phyloP scores from a whole-genome alignment of 2,797 vertebrate genomes.

The Botia almorhae region DNA sequence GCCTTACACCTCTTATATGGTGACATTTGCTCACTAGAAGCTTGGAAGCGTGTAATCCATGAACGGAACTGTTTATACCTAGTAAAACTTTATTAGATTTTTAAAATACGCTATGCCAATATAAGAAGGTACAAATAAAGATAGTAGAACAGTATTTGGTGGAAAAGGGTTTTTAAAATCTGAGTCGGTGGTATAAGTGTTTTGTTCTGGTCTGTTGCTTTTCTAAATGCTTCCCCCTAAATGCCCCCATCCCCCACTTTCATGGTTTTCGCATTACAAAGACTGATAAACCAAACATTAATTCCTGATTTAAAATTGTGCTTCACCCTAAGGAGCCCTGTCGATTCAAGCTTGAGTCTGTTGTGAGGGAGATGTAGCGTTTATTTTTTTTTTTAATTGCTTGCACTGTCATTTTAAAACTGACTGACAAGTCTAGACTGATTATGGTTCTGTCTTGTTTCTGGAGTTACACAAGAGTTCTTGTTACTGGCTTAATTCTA shows the following conservation, averaged over 20 bases:
- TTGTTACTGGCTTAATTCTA: background rate
- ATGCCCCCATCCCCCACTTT: background rate
- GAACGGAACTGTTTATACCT: slow-evolving; percentile 1
- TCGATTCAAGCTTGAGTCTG: too few species aligned
- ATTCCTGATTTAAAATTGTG: too few species aligned
- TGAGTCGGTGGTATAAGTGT: background rate
- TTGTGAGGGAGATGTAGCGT: too few species aligned
- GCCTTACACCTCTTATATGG: slow-evolving; percentile 42
- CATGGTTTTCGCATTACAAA: background rate
- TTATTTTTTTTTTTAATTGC: too few species aligned
- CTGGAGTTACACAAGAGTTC: background rate
- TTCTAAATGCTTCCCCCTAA: background rate
- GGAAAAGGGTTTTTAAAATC: background rate
- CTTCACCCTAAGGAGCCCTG: too few species aligned
- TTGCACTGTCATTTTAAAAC: too few species aligned
- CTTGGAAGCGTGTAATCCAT: slow-evolving; percentile 1
- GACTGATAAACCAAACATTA: too few species aligned
- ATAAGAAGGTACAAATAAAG: too few species aligned
- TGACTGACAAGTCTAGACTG: background rate
- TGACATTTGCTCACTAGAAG: background rate
- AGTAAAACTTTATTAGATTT: background rate
- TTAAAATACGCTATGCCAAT: too few species aligned
- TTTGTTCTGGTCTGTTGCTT: slow-evolving; percentile 3
- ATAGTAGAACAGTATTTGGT: background rate
- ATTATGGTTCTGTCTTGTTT: background rate